Evolutionary conservation across 2,797 vertebrate species (phyloP).

Genomic region (Adrianichthys oophorus): DNA sequence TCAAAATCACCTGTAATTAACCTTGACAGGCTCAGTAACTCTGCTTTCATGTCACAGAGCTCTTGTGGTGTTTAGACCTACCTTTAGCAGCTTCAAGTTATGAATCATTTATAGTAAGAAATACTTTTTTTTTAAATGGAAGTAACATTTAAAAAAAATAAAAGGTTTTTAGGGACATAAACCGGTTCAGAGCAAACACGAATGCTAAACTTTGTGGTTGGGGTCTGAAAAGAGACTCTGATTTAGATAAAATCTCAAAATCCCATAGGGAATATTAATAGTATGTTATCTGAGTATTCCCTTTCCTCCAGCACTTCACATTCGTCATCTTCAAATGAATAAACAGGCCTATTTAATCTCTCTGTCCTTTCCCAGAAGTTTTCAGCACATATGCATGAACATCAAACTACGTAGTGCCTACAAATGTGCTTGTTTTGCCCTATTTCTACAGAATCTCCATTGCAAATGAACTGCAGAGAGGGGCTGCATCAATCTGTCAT

Average conservation of each 20-base stretch:
- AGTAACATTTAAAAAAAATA: constrained; percentile 35
- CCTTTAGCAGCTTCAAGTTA: constrained; percentile 28
- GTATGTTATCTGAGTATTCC: constrained; percentile 64
- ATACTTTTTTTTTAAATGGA: background rate
- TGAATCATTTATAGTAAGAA: constrained; percentile 27
- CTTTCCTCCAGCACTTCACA: constrained; percentile 68
- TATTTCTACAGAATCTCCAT: constrained; percentile 59
- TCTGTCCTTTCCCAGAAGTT: constrained; percentile 55
- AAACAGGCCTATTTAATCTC: constrained; percentile 78
- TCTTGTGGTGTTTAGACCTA: constrained; percentile 23
- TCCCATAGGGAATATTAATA: constrained; percentile 78
- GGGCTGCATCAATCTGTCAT: constrained; percentile 46
- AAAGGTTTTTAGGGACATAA: constrained; percentile 40
- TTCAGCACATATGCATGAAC: constrained; percentile 50
- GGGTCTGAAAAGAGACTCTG: constrained; percentile 60
- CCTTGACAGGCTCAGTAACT: constrained; percentile 76
- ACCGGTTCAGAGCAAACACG: constrained; percentile 62
- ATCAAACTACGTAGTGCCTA: constrained; percentile 43
- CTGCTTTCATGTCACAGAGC: constrained; percentile 69
- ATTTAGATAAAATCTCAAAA: constrained; percentile 74
- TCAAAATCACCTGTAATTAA: constrained; percentile 82
- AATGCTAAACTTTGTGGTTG: constrained; percentile 52
- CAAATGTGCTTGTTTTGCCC: constrained; percentile 50
- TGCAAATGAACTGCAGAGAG: constrained; percentile 55
- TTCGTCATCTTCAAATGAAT: constrained; percentile 78